Base-by-base conservation (phyloP, 2,113 vertebrate genomes). In the Ibidorhyncha struthersii region DNA sequence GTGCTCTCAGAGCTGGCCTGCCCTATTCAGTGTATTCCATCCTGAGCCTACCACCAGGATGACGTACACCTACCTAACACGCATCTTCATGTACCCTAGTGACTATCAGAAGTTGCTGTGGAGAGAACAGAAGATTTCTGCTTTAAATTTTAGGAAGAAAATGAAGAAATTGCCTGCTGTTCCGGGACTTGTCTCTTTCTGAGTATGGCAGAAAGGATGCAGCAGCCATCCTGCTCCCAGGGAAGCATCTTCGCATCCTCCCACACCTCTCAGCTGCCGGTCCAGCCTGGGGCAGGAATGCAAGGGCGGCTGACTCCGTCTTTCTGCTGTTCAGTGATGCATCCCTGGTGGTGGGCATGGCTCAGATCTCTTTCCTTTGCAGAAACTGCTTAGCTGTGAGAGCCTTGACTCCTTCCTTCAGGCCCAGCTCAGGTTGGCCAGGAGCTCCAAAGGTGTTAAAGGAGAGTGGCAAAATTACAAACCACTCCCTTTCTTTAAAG, bases 311-410 rank as follows among this genome's bases (percentile, higher is more conserved):
- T 40, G 49, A 20, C 36, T 43, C 38, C 1, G 1, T 13, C 36
- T 63, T 45, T 63, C 36, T 56, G 36, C 25, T 56, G 30, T 14
- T 73, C 8, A 49, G 27, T 0, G 0, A 17, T 1, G 1, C 9
- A 25, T 49, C 10, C 10, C 15, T 16, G 6, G 34, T 10, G 50
- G 14, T 23, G 71, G 32, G 7, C 16, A 52, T 0, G 0, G 50
- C 50, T 65, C 25, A 26, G 29, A 43, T 23, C 23, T 29, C 15
- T 71, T 63, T 16, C 26, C n/a, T 76, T 49, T 70, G 43, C 16
- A 59, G 43, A 69, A 86, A 36, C 1, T 5, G 8, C 12, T 49
- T 8, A 23, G 21, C 19, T 50, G 5, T 16, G 32, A 13, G 29
- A 71, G 19, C 32, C 27, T 4, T 17, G 22, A 71, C 14, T 27